These are phyloP conservation scores for Anoura caudifer DNA, from an alignment of 2,113 vertebrate genomes.

Conservation along the genomic window DNA sequence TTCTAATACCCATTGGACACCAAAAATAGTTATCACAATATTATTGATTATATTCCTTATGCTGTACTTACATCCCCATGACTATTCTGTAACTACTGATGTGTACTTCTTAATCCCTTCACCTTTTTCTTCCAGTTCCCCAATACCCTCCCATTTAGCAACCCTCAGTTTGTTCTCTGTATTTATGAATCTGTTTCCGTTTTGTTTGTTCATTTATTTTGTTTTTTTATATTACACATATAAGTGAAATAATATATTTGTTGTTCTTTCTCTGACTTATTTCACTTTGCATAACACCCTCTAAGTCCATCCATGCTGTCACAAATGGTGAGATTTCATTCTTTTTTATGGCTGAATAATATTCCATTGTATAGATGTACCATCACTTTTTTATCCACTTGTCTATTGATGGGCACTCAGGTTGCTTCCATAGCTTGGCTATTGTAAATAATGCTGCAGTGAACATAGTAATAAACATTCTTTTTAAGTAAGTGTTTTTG, in stretches of 20 bases:
- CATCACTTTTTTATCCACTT: background rate
- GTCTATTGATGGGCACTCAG: background rate
- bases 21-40: background rate
- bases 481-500: background rate
- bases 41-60: background rate
- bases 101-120: background rate
- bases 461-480: background rate
- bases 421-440: background rate
- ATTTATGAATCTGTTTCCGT: background rate
- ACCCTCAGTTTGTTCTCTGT: background rate
- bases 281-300: background rate
- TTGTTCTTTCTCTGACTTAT: background rate
- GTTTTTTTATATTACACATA: background rate
- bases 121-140: background rate
- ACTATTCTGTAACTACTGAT: background rate
- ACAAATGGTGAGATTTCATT: background rate
- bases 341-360: background rate
- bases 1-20: background rate
- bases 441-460: background rate
- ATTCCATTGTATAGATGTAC: background rate
- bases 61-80: background rate
- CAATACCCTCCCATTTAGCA: background rate
- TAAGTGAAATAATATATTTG: background rate
- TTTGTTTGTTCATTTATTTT: background rate
- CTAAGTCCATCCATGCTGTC: background rate